A percentile compares a stretch with the other conserved stretches of the same genome.
Evolutionary conservation across 2,113 vertebrate species (phyloP).

Genomic region (Ammodytes dubius): DNA sequence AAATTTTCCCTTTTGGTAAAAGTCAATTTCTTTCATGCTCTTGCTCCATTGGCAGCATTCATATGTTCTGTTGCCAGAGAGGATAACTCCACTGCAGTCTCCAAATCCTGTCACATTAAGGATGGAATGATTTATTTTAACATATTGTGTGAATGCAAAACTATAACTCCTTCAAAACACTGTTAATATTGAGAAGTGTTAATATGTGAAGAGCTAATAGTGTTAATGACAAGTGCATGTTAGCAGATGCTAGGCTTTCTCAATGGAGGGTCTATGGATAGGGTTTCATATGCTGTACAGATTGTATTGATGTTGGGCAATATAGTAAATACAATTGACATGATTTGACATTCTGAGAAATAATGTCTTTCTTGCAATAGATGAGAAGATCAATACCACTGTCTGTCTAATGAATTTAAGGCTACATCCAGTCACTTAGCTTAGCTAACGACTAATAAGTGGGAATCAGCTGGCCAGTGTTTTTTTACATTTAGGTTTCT

Average conservation of each 20-base stretch:
- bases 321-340: neutral
- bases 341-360: neutral
- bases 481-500: no score
- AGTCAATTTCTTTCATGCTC: conserved; percentile 38
- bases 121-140: neutral
- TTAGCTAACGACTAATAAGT: neutral
- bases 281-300: neutral
- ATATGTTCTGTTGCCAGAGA: conserved; percentile 25
- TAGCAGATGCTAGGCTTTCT: neutral
- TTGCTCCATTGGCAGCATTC: conserved; percentile 37
- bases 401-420: neutral
- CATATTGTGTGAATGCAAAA: conserved; percentile 4
- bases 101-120: neutral
- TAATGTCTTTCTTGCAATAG: neutral
- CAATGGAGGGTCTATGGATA: neutral
- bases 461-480: neutral
- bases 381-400: neutral
- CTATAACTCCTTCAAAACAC: neutral
- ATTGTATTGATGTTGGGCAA: neutral
- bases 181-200: neutral
- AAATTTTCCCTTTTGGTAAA: conserved; percentile 42
- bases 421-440: neutral
- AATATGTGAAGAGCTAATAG: neutral
- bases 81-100: conserved; percentile 10
- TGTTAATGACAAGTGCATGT: neutral